Base-by-base conservation (phyloP, 2,113 vertebrate genomes). In the Pipra filicauda region DNA sequence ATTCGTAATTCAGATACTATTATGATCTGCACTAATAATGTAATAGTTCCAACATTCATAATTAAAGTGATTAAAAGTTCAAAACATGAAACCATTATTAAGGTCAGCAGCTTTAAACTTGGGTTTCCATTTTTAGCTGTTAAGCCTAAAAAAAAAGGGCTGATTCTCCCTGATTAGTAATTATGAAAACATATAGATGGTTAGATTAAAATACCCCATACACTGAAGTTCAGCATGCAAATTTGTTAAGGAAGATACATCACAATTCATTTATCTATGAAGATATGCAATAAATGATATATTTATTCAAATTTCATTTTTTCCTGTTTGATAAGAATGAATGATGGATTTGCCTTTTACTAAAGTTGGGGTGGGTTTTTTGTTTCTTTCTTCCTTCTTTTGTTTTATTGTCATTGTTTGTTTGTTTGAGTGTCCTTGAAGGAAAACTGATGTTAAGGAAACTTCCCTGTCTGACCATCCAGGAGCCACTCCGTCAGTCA, bases 341-440 rank as follows among this genome's bases (percentile, higher is more conserved):
- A 51, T 35, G 13, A 24, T 10, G 9, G 35, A 44, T 77, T 87
- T 93, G 33, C 21, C 22, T 84, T 74, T 41, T 27, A 52, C 15
- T 65, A 12, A 31, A 67, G 26, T 8, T 73, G 15, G 2, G 4
- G 16, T 8, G 9, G 2, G 1, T 0, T 3, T 20, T 30, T 37
- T 24, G 10, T 64, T 61, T 7, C 2, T 58, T 62, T 70, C 2
- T 44, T 89, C 41, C 5, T 70, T 77, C 35, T 35, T 81, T 46
- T 28, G 13, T 21, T 85, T 67, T 72, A 24, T 12, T 75, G 18
- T 12, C 11, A 2, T 24, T 26, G 57, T 91, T 73, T 57, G 20
- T 51, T 54, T 43, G 54, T 61, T 74, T 16, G 41, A 66, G 26
- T 62, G 8, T 26, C 28, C 51, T 67, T 52, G 35, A 5, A 74